These are phyloP conservation scores for Cyphomyrus discorhynchus DNA, from an alignment of 2,113 vertebrate species.

Conservation along the genomic window DNA sequence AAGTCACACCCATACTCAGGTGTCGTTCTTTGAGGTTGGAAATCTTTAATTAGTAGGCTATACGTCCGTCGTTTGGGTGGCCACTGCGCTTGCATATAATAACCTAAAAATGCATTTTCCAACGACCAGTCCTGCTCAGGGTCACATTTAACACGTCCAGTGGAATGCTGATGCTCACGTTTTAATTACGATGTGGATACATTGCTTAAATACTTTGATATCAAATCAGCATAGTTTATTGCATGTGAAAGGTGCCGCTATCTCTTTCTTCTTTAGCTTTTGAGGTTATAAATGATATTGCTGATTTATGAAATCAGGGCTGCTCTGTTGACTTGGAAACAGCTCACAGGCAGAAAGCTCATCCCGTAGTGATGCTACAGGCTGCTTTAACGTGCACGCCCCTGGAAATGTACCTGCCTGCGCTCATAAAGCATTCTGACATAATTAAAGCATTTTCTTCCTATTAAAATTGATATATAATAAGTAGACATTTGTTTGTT, in stretches of 20 bases:
- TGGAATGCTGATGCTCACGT: background rate
- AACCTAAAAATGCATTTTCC: background rate
- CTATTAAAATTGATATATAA: background rate
- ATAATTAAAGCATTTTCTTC: background rate
- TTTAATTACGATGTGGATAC: background rate
- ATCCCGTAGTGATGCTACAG: background rate
- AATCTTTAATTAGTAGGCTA: background rate
- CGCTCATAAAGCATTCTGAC: background rate
- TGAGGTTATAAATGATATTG: background rate
- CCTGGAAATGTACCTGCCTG: background rate
- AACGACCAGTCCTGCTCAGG: background rate
- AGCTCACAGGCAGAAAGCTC: background rate
- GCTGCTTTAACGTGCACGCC: background rate
- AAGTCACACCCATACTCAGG: background rate
- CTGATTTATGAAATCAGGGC: background rate
- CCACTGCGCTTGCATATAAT: background rate
- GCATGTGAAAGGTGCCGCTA: background rate
- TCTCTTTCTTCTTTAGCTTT: background rate
- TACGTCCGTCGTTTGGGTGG: background rate
- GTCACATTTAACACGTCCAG: background rate
- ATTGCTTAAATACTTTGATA: background rate
- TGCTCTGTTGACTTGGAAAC: background rate
- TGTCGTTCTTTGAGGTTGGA: background rate
- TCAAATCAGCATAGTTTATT: background rate
- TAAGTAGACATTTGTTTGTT: constrained; percentile 8